A percentile compares a stretch with the other conserved stretches of the same genome.
These are phyloP conservation scores for Todiramphus saurophagus DNA, from an alignment of 2,113 vertebrate species.

Conservation along the genomic window DNA sequence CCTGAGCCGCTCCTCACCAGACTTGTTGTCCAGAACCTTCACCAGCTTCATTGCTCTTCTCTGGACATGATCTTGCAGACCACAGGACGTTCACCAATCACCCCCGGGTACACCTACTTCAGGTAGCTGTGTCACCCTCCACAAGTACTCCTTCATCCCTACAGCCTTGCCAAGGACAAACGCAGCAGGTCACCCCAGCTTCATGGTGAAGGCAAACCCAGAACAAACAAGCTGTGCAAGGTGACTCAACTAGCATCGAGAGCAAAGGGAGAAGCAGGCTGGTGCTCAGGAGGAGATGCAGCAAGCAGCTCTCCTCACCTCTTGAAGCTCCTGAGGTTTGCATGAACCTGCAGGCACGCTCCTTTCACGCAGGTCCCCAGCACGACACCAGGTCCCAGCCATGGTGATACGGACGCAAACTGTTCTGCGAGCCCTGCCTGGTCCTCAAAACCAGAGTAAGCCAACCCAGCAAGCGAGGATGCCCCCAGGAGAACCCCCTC, in stretches of 20 bases:
- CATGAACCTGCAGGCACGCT: background rate
- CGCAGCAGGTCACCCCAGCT: background rate
- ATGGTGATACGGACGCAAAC: background rate
- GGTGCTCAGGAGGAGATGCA: background rate
- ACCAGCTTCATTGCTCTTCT: background rate
- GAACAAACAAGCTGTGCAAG: background rate
- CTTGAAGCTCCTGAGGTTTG: background rate
- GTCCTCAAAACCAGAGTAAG: background rate
- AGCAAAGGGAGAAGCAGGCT: background rate
- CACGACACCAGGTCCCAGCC: background rate
- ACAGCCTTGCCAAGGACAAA: background rate
- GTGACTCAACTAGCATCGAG: background rate
- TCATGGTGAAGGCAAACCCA: background rate
- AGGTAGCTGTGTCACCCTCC: accelerated
- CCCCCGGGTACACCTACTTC: accelerated
- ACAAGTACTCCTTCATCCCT: accelerated
- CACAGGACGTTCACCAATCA: accelerated
- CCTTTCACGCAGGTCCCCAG: background rate
- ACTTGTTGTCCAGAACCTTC: background rate
- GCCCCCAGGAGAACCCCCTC: accelerated
- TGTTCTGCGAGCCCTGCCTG: background rate
- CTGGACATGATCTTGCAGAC: background rate
- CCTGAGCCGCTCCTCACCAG: background rate
- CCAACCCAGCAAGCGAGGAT: background rate
- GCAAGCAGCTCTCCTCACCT: background rate